phyloP scores from a whole-genome alignment of 92 coral and sea anemone species.

The Zoanthus sansibaricus region DNA sequence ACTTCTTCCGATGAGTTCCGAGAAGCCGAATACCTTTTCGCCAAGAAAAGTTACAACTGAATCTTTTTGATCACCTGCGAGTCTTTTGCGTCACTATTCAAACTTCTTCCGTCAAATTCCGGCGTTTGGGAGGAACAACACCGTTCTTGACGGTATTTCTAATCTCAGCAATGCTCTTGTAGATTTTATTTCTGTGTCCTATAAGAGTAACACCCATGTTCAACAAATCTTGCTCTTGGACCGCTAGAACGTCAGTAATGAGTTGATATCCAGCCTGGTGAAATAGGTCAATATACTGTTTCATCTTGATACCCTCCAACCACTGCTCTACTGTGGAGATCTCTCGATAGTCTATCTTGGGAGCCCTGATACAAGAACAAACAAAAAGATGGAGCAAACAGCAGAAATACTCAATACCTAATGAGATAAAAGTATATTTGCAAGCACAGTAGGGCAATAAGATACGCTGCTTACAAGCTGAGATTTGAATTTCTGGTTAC shows the following conservation, averaged over 20 bases:
- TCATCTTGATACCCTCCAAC: constrained; percentile 92
- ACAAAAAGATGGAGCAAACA: background rate
- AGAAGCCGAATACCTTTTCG: no score
- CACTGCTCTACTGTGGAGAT: constrained; percentile 78
- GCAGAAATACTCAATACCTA: no score
- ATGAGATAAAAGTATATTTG: no score
- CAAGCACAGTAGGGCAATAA: no score
- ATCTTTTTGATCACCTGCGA: no score
- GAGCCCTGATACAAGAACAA: constrained; percentile 55
- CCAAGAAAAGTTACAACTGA: no score
- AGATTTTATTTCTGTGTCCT: constrained; percentile 95
- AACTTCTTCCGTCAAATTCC: constrained; percentile 8
- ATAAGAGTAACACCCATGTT: constrained; percentile 86
- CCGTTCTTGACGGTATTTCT: constrained; percentile 56
- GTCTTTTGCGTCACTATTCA: background rate
- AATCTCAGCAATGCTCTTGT: constrained; percentile 81
- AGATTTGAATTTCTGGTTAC: no score
- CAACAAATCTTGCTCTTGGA: constrained; percentile 81
- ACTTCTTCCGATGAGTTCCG: no score
- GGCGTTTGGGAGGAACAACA: constrained; percentile 45
- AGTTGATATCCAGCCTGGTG: constrained; percentile 75
- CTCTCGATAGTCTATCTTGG: constrained; percentile 70
- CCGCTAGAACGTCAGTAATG: constrained; percentile 67
- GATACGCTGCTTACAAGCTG: no score
- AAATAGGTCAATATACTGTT: constrained; percentile 74